Percentiles rank a stretch among this genome's conserved stretches.
These are phyloP conservation scores for Psephotus haematonotus DNA, from an alignment of 2,113 vertebrate species.

Conservation along the genomic window DNA sequence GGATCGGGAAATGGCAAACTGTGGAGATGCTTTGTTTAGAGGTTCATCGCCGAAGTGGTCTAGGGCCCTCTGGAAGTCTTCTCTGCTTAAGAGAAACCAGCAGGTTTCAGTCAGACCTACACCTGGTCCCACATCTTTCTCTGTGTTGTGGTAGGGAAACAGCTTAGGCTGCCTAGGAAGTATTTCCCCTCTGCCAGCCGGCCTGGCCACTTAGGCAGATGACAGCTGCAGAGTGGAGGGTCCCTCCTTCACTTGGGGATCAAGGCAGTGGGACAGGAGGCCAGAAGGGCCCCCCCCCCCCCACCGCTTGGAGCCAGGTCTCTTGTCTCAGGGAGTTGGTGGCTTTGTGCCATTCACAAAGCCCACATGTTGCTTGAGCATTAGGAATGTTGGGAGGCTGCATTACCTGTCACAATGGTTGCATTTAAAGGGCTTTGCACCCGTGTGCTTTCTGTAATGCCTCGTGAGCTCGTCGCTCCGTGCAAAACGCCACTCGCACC, in stretches of 20 bases:
- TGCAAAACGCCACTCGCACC: conserved; percentile 99
- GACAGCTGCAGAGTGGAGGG: neutral
- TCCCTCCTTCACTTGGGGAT: neutral
- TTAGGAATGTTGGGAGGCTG: neutral
- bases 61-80: neutral
- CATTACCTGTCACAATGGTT: conserved; percentile 99
- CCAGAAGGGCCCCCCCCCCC: neutral
- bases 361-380: neutral
- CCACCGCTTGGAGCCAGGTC: neutral
- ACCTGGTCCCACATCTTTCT: neutral
- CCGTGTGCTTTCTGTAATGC: conserved; percentile 99
- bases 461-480: conserved; percentile 98
- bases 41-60: neutral
- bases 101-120: neutral
- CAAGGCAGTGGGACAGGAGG: neutral
- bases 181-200: neutral
- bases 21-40: neutral
- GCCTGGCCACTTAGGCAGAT: neutral
- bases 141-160: neutral
- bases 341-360: neutral
- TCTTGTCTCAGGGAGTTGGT: neutral
- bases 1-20: neutral
- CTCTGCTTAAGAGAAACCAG: neutral
- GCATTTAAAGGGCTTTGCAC: conserved; percentile 99
- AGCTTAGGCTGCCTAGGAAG: neutral